These are phyloP conservation scores for Chanos chanos DNA, from an alignment of 2,797 vertebrate genomes.

Conservation along the genomic window DNA sequence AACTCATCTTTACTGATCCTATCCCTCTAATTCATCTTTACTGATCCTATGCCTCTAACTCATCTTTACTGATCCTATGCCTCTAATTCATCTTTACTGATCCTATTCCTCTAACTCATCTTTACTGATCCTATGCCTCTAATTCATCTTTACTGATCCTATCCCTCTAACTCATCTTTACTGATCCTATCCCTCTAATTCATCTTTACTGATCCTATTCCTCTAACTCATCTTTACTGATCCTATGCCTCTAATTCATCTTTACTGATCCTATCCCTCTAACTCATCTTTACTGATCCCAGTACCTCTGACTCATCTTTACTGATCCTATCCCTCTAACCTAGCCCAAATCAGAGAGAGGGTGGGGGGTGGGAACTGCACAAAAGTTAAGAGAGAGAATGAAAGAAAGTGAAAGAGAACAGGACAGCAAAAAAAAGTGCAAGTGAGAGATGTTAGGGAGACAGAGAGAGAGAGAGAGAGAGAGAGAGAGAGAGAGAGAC, in stretches of 20 bases:
- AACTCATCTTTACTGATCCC: too few species aligned
- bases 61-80: constrained; percentile 28
- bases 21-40: constrained; percentile 18
- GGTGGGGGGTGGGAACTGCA: background rate
- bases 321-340: constrained; percentile 22
- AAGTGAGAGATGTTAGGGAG: background rate
- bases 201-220: constrained; percentile 30
- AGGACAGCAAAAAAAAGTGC: background rate
- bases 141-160: constrained; percentile 17
- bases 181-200: constrained; percentile 22
- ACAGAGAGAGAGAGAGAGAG: background rate
- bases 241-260: constrained; percentile 21
- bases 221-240: constrained; percentile 9
- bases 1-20: constrained; percentile 16
- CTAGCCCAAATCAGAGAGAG: constrained; percentile 19
- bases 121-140: constrained; percentile 26
- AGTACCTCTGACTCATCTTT: too few species aligned
- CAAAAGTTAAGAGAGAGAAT: background rate
- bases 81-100: constrained; percentile 7
- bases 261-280: constrained; percentile 26
- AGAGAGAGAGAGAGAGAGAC: background rate
- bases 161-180: constrained; percentile 16
- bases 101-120: constrained; percentile 19
- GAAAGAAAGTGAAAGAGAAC: background rate
- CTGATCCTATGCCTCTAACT: constrained; percentile 19